phyloP scores from a whole-genome alignment of 2,888 invertebrate species.

The Rhodophaea formosa region DNA sequence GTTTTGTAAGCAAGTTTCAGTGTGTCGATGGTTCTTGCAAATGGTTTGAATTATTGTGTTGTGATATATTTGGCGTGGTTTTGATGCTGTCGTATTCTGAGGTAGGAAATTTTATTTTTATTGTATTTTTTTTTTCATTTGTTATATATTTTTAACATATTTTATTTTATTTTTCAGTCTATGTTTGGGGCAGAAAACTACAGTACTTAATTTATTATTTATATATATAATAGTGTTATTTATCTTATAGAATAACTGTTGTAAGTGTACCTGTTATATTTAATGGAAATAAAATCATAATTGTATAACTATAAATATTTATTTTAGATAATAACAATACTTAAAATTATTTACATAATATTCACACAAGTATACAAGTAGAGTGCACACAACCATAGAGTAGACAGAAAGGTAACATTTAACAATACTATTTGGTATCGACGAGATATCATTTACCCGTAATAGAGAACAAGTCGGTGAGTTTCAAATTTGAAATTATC shows the following conservation, averaged over 20 bases:
- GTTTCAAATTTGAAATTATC: constrained; percentile 25
- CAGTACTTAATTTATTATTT: constrained; percentile 43
- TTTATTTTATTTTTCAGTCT: constrained; percentile 63
- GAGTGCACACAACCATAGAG: constrained; percentile 55
- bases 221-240: neutral
- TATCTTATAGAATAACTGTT: neutral
- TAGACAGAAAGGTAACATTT: constrained; percentile 23
- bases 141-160: constrained; percentile 20
- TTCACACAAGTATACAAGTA: constrained; percentile 49
- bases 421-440: constrained; percentile 46
- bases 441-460: constrained; percentile 50
- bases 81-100: neutral
- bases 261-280: neutral
- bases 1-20: constrained; percentile 1
- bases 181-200: constrained; percentile 75
- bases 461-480: constrained; percentile 34
- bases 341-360: constrained; percentile 47
- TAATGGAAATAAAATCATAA: constrained; percentile 39
- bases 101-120: constrained; percentile 35
- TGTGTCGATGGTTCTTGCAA: neutral
- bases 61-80: neutral
- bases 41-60: constrained; percentile 5
- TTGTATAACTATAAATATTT: constrained; percentile 30
- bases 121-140: constrained; percentile 30
- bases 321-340: constrained; percentile 47